Conservation (phyloP, 2,113 vertebrate species). For the Leptobrachium leishanense region DNA sequence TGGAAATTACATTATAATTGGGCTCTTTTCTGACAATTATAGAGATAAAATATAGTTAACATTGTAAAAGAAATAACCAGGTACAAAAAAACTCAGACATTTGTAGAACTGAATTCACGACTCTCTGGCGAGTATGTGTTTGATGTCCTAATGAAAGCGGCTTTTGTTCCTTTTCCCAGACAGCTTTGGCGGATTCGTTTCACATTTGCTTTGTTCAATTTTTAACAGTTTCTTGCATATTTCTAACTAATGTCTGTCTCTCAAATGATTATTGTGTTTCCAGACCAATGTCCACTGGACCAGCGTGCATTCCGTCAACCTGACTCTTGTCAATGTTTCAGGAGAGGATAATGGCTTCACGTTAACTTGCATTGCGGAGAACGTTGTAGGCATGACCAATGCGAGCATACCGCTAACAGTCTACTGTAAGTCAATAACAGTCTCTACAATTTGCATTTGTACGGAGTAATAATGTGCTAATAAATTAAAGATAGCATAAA, state of each 20-base stretch:
- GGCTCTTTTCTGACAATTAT: constrained; percentile 47
- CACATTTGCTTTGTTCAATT: constrained; percentile 42
- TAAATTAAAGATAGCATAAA: no score
- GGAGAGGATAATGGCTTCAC: constrained; percentile 91
- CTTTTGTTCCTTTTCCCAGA: constrained; percentile 40
- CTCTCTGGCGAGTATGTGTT: constrained; percentile 32
- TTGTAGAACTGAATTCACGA: constrained; percentile 39
- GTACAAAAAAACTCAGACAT: constrained; percentile 37
- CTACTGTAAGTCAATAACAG: constrained; percentile 79
- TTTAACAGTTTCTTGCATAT: constrained; percentile 21
- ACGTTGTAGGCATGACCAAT: constrained; percentile 96
- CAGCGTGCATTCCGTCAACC: constrained; percentile 92
- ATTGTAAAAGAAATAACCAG: constrained; percentile 45
- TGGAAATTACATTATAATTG: constrained; percentile 39
- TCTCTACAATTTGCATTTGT: no score
- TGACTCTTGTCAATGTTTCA: constrained; percentile 91
- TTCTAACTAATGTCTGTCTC: constrained; percentile 7
- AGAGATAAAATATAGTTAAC: constrained; percentile 48
- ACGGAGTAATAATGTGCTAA: no score
- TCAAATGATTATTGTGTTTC: constrained; percentile 46
- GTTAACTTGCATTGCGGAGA: constrained; percentile 93
- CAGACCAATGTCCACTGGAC: constrained; percentile 94
- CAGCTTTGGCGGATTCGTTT: constrained; percentile 26
- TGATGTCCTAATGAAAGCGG: constrained; percentile 40
- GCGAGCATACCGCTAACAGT: constrained; percentile 89